phyloP scores from a whole-genome alignment of 2,113 vertebrate genomes.

The Tupaia tana region DNA sequence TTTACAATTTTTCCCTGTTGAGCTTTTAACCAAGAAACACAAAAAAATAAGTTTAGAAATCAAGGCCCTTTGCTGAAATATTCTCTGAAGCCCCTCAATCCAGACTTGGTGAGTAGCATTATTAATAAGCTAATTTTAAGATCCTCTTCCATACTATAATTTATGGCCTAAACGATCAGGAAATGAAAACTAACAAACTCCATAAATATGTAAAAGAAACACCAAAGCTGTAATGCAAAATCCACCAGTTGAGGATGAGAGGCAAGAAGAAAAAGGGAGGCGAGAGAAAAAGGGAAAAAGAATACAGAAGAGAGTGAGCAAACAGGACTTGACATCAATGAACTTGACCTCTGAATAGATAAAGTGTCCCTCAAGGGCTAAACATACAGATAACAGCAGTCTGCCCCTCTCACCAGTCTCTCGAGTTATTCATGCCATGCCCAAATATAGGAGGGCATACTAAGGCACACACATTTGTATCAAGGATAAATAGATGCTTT shows the following conservation, averaged over 20 bases:
- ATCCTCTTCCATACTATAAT: background rate
- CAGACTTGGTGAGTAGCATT: background rate
- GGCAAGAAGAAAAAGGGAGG: background rate
- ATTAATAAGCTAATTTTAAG: background rate
- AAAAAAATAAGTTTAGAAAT: background rate
- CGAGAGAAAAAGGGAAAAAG: background rate
- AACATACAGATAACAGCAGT: background rate
- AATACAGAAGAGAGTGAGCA: conserved; percentile 45
- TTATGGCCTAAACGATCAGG: background rate
- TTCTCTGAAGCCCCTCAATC: background rate
- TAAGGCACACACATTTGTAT: background rate
- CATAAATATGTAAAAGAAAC: background rate
- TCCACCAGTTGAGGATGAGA: background rate
- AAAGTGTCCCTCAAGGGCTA: background rate
- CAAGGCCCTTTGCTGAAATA: background rate
- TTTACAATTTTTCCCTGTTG: background rate
- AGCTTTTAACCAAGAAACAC: conserved; percentile 2
- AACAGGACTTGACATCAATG: conserved; percentile 68
- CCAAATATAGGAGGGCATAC: background rate
- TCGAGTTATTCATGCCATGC: background rate
- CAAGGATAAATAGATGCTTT: background rate
- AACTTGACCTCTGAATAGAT: background rate
- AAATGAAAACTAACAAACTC: conserved; percentile 11
- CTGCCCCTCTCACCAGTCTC: background rate
- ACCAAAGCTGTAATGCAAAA: background rate